Evolutionary conservation across 2,888 invertebrate species (phyloP).

Genomic region (Zygothrica quintamaculata): DNA sequence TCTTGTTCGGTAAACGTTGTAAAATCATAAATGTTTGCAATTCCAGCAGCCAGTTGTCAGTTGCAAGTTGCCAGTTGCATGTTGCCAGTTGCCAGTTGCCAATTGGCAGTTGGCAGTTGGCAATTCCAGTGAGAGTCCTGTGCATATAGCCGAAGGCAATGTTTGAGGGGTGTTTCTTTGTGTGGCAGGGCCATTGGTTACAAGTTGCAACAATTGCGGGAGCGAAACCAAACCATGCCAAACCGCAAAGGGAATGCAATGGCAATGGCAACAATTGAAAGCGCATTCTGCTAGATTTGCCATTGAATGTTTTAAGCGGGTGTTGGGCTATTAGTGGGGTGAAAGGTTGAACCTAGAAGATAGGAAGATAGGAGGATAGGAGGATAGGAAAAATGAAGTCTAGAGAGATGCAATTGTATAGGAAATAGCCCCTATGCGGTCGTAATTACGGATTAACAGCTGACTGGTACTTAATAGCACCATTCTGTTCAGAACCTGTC

Average conservation of each 20-base stretch:
- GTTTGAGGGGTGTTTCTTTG: slow-evolving; percentile 5
- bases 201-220: slow-evolving; percentile 19
- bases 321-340: background rate
- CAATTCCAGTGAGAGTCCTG: background rate
- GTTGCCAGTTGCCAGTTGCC: too few species aligned
- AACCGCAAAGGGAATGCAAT: slow-evolving; percentile 12
- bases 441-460: slow-evolving; percentile 66
- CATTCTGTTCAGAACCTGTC: slow-evolving; percentile 1
- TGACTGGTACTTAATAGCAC: slow-evolving; percentile 56
- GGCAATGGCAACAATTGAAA: slow-evolving; percentile 36
- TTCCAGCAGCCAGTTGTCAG: background rate
- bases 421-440: background rate
- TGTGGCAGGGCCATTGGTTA: slow-evolving; percentile 1
- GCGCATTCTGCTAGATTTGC: slow-evolving; percentile 23
- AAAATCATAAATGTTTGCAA: slow-evolving; percentile 6
- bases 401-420: background rate
- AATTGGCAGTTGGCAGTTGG: too few species aligned
- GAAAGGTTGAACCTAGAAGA: background rate
- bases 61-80: background rate
- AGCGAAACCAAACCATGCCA: background rate
- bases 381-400: background rate
- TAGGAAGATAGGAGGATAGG: background rate
- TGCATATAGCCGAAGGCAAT: background rate
- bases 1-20: background rate
- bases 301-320: slow-evolving; percentile 19